Conservation (phyloP, 2,113 vertebrate genomes). For the Paralichthys olivaceus region DNA sequence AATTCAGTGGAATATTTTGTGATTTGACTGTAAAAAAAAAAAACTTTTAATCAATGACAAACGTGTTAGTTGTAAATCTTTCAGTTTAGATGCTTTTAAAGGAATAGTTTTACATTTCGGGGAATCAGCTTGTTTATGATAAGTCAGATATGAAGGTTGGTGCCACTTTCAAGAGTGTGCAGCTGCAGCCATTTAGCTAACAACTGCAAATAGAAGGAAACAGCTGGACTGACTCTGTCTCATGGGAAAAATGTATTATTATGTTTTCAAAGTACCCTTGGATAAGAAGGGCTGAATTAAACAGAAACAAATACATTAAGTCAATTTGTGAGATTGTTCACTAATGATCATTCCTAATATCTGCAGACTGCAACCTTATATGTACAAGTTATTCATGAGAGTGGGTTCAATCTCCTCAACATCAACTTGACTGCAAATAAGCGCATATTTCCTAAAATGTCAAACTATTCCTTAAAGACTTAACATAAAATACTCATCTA, state of each 20-base stretch:
- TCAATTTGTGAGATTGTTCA: too few species aligned
- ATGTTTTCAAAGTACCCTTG: too few species aligned
- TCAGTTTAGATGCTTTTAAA: constrained; percentile 11
- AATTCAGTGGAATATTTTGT: constrained; percentile 46
- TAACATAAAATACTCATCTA: not conserved
- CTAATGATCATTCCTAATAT: not conserved
- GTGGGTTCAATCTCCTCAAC: not conserved
- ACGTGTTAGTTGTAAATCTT: constrained; percentile 26
- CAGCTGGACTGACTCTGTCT: too few species aligned
- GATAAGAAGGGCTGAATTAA: too few species aligned
- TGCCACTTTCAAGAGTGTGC: too few species aligned
- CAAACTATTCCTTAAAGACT: constrained; percentile 5
- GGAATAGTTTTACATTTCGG: constrained; percentile 17
- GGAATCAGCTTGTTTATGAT: not conserved
- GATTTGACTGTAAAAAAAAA: constrained; percentile 41
- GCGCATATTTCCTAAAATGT: constrained; percentile 9
- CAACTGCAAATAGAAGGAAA: too few species aligned
- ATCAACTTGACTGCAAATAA: not conserved
- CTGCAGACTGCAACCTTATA: not conserved
- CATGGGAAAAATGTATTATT: too few species aligned
- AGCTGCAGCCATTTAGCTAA: too few species aligned
- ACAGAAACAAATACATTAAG: too few species aligned
- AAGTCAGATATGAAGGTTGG: not conserved
- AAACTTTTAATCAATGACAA: constrained; percentile 20
- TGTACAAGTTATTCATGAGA: not conserved